A percentile compares a stretch with the other conserved stretches of the same genome.
phyloP scores from a whole-genome alignment of 2,888 invertebrate species.

The Halictus quadricinctus region DNA sequence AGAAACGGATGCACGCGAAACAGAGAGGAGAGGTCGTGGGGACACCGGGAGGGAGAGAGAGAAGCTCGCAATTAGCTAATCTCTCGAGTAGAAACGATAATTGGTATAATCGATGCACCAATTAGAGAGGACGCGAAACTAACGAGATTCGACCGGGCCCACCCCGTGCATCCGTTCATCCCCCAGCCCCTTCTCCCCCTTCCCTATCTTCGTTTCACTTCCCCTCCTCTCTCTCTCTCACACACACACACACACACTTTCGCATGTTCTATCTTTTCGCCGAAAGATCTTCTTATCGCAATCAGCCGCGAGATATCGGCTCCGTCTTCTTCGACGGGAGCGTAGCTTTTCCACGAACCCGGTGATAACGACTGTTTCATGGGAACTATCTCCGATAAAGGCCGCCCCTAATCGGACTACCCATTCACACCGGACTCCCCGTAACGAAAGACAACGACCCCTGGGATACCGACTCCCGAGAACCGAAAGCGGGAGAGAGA shows the following conservation, averaged over 20 bases:
- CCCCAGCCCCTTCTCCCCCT: too few species aligned
- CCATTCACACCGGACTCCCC: slow-evolving; percentile 3
- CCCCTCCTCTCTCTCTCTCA: not conserved
- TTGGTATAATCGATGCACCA: slow-evolving; percentile 80
- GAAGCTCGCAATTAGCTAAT: slow-evolving; percentile 77
- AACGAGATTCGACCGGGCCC: slow-evolving; percentile 73
- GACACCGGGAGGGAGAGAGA: slow-evolving; percentile 42
- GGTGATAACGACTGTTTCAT: slow-evolving; percentile 57
- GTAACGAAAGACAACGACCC: slow-evolving; percentile 32
- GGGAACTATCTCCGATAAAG: slow-evolving; percentile 53
- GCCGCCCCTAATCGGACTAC: slow-evolving; percentile 24
- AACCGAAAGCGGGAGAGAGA: not conserved
- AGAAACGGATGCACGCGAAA: slow-evolving; percentile 1
- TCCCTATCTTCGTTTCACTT: not conserved
- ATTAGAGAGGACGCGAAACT: slow-evolving; percentile 75
- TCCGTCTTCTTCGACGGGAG: slow-evolving; percentile 42
- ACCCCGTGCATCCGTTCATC: slow-evolving; percentile 39
- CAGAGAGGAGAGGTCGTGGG: slow-evolving; percentile 45
- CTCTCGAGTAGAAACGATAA: slow-evolving; percentile 78
- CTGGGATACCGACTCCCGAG: slow-evolving; percentile 34
- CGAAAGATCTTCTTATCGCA: slow-evolving; percentile 56
- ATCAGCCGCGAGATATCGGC: slow-evolving; percentile 46
- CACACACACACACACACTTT: slow-evolving; percentile 1
- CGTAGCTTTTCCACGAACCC: slow-evolving; percentile 26
- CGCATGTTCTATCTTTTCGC: slow-evolving; percentile 37